Evolutionary conservation across 2,888 invertebrate species (phyloP), one percentile per base, ranked within the genome.

Genomic region (Polydrusus cervinus): DNA sequence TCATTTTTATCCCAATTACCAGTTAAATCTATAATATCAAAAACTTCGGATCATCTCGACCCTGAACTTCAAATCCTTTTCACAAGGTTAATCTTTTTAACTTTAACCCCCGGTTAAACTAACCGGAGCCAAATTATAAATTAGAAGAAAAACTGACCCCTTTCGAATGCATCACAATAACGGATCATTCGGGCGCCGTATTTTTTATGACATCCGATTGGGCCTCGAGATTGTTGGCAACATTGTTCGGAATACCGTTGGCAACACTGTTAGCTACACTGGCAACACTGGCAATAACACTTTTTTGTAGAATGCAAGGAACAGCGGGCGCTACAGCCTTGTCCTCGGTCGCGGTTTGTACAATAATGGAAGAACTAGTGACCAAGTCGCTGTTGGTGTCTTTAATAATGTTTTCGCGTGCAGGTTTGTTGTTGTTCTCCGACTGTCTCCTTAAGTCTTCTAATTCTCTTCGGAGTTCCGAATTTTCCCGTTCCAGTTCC

Each of bases 121-220:
- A 18, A 53, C 66, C 66, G 51, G 51, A 51, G 30, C 13, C 53
- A 40, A 16, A 40, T 38, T 51, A 66, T 66, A 66, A 66, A 47
- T 55, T 66, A 57, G 25, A 51, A 57, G 62, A 71, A 64, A 71
- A 64, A 71, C 71, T 71, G 71, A 77, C 76, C 77, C 78, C 78
- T 67, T 61, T 62, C 71, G 75, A 74, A 43, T 53, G 66, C 77
- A 78, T 76, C 47, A 84, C 84, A 79, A 84, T 84, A 79, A 84
- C 83, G 77, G 84, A 84, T 84, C 84, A 84, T 84, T 84, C 84
- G 34, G 83, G 82, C 57, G 82, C 81, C 68, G 81, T 82, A 78
- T 82, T 83, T 77, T 80, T 79, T 75, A 82, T 82, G 61, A 80
- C 79, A 74, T 83, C 80, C 64, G 79, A 77, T 66, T 80, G 80